Conservation (phyloP, 2,888 invertebrate species). For the Ceramica pisi region DNA sequence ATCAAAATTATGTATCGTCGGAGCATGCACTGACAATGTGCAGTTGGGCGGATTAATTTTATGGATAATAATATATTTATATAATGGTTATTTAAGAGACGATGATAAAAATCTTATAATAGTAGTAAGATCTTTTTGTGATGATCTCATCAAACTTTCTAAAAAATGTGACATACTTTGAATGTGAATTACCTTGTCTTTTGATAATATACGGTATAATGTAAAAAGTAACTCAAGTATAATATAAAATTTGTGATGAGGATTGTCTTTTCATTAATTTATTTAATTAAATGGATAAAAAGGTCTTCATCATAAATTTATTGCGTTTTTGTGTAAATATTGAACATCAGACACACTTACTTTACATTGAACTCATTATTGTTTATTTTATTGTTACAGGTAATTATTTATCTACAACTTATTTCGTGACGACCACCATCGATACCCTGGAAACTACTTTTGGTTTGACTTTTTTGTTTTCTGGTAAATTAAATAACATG, state of each 20-base stretch:
- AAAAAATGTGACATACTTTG: no score
- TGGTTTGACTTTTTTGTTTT: not conserved
- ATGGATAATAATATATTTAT: conserved; percentile 32
- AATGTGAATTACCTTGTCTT: no score
- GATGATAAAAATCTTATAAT: no score
- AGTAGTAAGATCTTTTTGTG: not conserved
- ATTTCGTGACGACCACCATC: not conserved
- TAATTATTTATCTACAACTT: no score
- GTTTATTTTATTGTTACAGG: conserved; percentile 54
- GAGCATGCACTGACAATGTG: conserved; percentile 34
- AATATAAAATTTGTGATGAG: no score
- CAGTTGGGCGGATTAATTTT: conserved; percentile 43
- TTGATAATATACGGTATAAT: no score
- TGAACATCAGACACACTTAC: no score
- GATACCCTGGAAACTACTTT: not conserved
- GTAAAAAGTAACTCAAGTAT: no score
- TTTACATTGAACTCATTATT: conserved; percentile 2
- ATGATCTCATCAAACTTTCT: not conserved
- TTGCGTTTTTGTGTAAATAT: no score
- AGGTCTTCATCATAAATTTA: no score
- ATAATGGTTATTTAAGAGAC: not conserved
- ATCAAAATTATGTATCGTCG: conserved; percentile 64
- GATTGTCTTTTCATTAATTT: no score
- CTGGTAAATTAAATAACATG: not conserved
- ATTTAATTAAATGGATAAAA: no score